phyloP scores from a whole-genome alignment of 1,140 invertebrate genomes.

The Sipha flava region DNA sequence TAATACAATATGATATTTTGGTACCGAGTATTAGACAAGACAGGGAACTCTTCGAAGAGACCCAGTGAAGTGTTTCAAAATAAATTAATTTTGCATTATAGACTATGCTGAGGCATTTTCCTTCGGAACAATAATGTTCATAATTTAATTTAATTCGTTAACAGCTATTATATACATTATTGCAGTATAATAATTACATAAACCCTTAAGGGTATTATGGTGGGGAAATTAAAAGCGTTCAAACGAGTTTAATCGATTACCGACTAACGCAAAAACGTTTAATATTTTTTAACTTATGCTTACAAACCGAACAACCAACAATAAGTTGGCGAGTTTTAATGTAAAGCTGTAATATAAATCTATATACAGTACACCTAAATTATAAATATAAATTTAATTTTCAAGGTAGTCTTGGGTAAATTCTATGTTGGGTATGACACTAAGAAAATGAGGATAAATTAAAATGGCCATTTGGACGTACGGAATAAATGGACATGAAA shows the following conservation, averaged over 20 bases:
- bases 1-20: neutral
- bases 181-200: neutral
- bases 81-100: slow-evolving; percentile 6
- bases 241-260: neutral
- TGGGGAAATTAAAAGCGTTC: neutral
- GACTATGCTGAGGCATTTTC: neutral
- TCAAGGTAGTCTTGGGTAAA: no score
- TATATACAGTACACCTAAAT: no score
- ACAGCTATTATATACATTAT: neutral
- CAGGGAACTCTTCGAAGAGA: neutral
- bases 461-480: no score
- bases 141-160: neutral
- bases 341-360: no score
- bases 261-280: neutral
- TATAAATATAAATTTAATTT: no score
- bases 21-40: neutral
- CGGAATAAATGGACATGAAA: no score
- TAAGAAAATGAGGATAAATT: no score
- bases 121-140: neutral
- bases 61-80: neutral
- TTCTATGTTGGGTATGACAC: no score
- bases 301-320: no score
- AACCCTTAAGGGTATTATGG: neutral
- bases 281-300: no score
- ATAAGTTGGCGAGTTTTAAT: no score